These are phyloP conservation scores for Macrosiphum euphorbiae DNA, from an alignment of 2,888 invertebrate genomes.

Conservation along the genomic window DNA sequence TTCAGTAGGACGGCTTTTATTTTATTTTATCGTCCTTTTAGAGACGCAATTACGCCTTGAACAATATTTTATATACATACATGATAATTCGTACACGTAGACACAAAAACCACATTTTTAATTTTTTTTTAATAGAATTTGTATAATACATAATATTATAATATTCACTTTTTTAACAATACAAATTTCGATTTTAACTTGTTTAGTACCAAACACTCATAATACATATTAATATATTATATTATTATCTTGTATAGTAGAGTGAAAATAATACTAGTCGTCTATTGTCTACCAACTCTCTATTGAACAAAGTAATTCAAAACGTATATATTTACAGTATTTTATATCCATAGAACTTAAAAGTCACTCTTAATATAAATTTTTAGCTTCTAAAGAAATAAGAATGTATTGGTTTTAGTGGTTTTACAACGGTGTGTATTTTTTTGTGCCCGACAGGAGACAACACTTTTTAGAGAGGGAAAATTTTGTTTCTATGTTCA, in stretches of 20 bases:
- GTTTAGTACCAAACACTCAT: not conserved
- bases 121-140: not conserved
- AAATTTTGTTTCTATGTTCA: not conserved
- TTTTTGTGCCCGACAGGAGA: not conserved
- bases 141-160: not conserved
- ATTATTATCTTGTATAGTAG: not conserved
- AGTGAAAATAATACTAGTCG: not conserved
- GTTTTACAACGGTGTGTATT: not conserved
- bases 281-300: not conserved
- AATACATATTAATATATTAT: not conserved
- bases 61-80: not conserved
- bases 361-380: not conserved
- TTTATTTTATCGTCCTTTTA: constrained; percentile 6
- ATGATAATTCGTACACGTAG: not conserved
- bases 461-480: not conserved
- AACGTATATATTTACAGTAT: not conserved
- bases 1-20: not conserved
- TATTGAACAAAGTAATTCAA: not conserved
- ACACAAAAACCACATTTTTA: not conserved
- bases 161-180: not conserved
- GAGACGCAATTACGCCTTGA: not conserved
- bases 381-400: not conserved
- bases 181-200: not conserved
- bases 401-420: not conserved
- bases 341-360: not conserved